Evolutionary conservation across 2,888 invertebrate species (phyloP), one percentile per base, ranked within the genome.

Genomic region (Aporophyla nigra): DNA sequence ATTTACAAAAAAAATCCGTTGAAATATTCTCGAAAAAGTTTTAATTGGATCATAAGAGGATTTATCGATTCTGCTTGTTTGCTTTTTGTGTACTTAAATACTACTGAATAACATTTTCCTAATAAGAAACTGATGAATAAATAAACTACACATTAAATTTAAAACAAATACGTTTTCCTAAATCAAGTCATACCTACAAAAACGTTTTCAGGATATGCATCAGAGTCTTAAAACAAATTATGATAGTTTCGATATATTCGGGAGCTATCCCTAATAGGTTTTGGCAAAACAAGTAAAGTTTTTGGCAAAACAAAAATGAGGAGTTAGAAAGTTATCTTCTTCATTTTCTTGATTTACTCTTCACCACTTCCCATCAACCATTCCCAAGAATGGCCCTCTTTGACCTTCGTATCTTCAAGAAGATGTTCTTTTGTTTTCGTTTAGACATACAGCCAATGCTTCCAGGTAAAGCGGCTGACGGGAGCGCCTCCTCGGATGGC

Each of bases 371-470:
- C 12, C 16, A 53, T 27, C 16, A 49, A n/a, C 66, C 40, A 40
- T 51, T 54, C 46, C 51, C 24, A 40, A 51, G 58, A 56, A 82
- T 53, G 40, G 59, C 5, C 24, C 21, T 71, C 21, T n/a, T 19
- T 49, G 24, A n/a, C 33, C 7, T 16, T 53, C 43, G 46, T 56
- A 21, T 43, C 54, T 63, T 66, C 69, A 72, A 81, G 24, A 66
- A 59, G 46, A 40, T 51, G 54, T 21, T 14, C 16, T 33, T 16
- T 53, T 21, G 7, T 19, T 43, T 56, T 33, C 21, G 14, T 78
- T 97, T 97, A 98, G 43, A 98, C 97, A 85, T 97, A 97, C 9
- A 98, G 95, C 98, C 98, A 98, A 88, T 98, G 98, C 86, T 95
- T 96, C 92, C 97, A 97, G 80, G 97, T 97, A 89, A 98, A 98